Evolutionary conservation across 2,888 invertebrate genomes (phyloP).

Genomic region (Bruchidius siliquastri): DNA sequence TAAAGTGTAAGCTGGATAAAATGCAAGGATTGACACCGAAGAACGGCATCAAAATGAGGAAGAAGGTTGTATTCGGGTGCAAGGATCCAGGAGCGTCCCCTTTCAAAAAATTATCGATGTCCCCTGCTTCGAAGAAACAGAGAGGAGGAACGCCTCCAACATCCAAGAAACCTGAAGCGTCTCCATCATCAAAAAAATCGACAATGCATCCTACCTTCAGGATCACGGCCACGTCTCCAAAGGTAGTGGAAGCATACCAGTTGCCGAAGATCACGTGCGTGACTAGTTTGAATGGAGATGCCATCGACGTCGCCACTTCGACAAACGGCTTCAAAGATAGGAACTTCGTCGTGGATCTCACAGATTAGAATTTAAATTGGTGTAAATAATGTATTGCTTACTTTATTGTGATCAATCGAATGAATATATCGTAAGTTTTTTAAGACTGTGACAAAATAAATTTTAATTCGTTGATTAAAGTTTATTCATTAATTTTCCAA

Average conservation of each 20-base stretch:
- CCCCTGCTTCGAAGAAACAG: background rate
- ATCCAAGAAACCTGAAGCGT: background rate
- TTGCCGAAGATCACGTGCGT: background rate
- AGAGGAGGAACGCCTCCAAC: background rate
- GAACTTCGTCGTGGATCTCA: background rate
- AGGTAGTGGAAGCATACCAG: background rate
- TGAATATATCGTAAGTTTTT: too few species aligned
- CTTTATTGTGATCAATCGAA: background rate
- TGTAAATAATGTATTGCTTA: background rate
- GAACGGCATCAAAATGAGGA: background rate
- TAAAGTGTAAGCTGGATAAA: background rate
- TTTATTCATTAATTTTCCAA: too few species aligned
- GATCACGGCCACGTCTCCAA: background rate
- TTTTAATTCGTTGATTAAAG: too few species aligned
- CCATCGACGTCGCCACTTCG: background rate
- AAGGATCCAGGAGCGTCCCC: background rate
- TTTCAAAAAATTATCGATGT: background rate
- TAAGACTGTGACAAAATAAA: too few species aligned
- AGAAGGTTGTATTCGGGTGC: background rate
- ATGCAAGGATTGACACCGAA: background rate
- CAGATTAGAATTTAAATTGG: background rate
- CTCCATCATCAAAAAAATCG: background rate
- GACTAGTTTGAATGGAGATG: background rate
- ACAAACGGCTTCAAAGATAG: background rate
- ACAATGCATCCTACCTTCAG: background rate